These are phyloP conservation scores for Mionectes macconnelli DNA, from an alignment of 2,113 vertebrate genomes.

Conservation along the genomic window DNA sequence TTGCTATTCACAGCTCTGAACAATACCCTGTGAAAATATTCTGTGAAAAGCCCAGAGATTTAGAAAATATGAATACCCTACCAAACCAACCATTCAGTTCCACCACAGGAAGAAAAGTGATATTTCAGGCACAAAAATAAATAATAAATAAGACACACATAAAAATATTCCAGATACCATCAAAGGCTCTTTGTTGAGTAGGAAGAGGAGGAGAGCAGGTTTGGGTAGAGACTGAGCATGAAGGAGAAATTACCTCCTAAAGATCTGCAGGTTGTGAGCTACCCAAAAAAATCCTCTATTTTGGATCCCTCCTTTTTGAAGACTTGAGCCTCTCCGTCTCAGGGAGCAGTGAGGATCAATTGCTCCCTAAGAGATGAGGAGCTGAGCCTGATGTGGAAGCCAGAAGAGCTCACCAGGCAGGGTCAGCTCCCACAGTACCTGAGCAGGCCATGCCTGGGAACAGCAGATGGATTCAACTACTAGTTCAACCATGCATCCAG, in stretches of 20 bases:
- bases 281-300: not conserved
- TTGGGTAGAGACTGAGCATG: not conserved
- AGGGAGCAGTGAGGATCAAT: not conserved
- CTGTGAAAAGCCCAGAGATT: not conserved
- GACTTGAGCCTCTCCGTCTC: not conserved
- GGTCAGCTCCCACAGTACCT: not conserved
- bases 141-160: not conserved
- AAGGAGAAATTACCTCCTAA: accelerated
- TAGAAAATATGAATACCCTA: not conserved
- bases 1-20: not conserved
- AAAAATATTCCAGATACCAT: not conserved
- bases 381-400: not conserved
- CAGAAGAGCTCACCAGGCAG: not conserved
- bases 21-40: not conserved
- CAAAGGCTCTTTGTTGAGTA: not conserved
- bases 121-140: not conserved
- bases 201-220: not conserved
- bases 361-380: not conserved
- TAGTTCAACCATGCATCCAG: not conserved
- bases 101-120: not conserved
- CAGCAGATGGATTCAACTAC: not conserved
- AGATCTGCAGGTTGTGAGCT: not conserved
- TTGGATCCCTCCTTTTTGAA: not conserved
- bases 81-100: not conserved
- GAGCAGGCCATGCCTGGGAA: not conserved